Base-by-base conservation (phyloP, 2,113 vertebrate species). In the Oryzias curvinotus region DNA sequence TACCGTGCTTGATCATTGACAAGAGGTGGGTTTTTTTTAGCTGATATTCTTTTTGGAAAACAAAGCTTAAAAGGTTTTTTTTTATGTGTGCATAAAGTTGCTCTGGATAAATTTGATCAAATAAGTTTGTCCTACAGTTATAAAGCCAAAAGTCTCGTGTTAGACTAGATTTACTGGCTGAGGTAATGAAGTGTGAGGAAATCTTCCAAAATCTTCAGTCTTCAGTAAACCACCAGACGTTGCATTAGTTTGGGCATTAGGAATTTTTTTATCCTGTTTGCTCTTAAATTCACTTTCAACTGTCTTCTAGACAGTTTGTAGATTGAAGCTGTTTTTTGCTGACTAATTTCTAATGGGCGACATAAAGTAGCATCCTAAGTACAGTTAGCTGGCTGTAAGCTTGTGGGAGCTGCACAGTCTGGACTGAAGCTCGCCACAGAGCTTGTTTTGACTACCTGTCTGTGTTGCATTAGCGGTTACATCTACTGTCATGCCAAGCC, bases 381-480 rank as follows among this genome's bases (percentile, higher is more conserved):
- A 30, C 17, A 21, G 48, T 15, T n/a, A n/a, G 44, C 30, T 28
- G 58, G 49, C 53, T 77, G 62, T 49, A 62, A 10, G 41, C 43
- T 57, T 49, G 65, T 23, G 50, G 46, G 49, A 49, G 6, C 19
- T 4, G 19, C 17, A 57, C 63, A 17, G 5, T 65, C 58, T 58
- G 51, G 18, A 53, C 57, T 57, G 61, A 3, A 48, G 60, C 65
- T 52, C 53, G 58, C 63, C 42, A n/a, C 57, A 66, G 57, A 76
- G 52, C 42, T 43, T 41, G 75, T 81, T 64, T 82, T 74, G 67
- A 73, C 69, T 61, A 12, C 55, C 62, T 54, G 63, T 28, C 49
- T 47, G 63, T 62, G 67, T 59, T 75, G 65, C 68, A 45, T 82
- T 78, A 72, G 76, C 15, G 71, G 64, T 78, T 62, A 79, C 79